phyloP scores from a whole-genome alignment of 2,797 vertebrate species.

The Squalus acanthias region DNA sequence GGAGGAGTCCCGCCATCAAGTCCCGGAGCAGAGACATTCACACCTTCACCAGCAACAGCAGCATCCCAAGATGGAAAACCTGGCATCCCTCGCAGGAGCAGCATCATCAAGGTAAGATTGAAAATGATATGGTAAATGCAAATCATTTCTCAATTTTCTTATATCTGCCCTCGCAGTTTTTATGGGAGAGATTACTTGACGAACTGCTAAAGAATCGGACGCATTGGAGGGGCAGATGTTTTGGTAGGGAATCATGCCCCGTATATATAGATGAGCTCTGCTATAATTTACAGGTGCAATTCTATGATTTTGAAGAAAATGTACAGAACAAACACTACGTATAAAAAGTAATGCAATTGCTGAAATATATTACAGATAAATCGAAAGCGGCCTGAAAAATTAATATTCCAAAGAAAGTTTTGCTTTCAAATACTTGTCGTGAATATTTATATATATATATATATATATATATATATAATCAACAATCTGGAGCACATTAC shows the following conservation, averaged over 20 bases:
- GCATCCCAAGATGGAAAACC: slow-evolving; percentile 61
- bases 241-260: neutral
- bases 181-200: neutral
- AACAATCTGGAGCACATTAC: no score
- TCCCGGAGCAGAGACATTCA: neutral
- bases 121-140: neutral
- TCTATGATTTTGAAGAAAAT: neutral
- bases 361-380: neutral
- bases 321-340: neutral
- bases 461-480: no score
- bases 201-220: neutral
- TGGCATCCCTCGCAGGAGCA: slow-evolving; percentile 85
- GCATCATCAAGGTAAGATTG: slow-evolving; percentile 87
- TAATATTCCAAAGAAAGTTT: neutral
- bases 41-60: slow-evolving; percentile 30
- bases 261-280: neutral
- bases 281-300: neutral
- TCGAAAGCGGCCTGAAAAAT: no score
- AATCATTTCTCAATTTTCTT: neutral
- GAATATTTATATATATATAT: neutral
- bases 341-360: neutral
- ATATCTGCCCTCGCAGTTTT: neutral
- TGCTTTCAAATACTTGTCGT: neutral
- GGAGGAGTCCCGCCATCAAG: neutral
- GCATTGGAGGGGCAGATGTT: neutral